Conservation (phyloP, 1,140 invertebrate species). For the Aradophagus sp. region DNA sequence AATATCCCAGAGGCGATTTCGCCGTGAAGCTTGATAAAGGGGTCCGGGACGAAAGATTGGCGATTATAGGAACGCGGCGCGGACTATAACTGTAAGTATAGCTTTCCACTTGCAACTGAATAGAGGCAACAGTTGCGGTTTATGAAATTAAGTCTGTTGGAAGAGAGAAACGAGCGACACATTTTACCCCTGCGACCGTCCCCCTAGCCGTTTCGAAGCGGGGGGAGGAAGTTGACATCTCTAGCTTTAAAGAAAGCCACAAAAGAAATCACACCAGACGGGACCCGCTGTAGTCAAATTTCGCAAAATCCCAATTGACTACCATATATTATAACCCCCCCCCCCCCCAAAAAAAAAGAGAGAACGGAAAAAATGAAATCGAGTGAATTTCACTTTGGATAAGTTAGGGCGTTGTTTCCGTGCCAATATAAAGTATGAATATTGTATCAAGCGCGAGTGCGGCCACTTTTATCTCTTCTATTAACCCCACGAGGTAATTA, state of each 20-base stretch:
- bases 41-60: slow-evolving; percentile 46
- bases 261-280: slow-evolving; percentile 56
- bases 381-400: no score
- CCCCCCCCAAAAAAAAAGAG: no score
- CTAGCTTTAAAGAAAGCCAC: slow-evolving; percentile 52
- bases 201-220: slow-evolving; percentile 4
- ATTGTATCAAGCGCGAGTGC: slow-evolving; percentile 61
- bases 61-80: slow-evolving; percentile 58
- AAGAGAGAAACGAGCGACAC: slow-evolving; percentile 63
- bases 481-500: slow-evolving; percentile 73
- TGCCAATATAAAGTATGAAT: slow-evolving; percentile 53
- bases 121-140: slow-evolving; percentile 75
- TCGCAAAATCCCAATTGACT: slow-evolving; percentile 25
- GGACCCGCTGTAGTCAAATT: slow-evolving; percentile 33
- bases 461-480: slow-evolving; percentile 72
- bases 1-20: slow-evolving; percentile 19
- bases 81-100: slow-evolving; percentile 69
- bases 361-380: no score
- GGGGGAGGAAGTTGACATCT: no score
- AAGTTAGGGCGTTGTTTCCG: no score
- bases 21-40: slow-evolving; percentile 41
- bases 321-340: no score
- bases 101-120: slow-evolving; percentile 68
- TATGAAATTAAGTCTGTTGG: slow-evolving; percentile 73
- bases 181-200: slow-evolving; percentile 40